phyloP scores from a whole-genome alignment of 2,113 vertebrate genomes.

The Poecile atricapillus region DNA sequence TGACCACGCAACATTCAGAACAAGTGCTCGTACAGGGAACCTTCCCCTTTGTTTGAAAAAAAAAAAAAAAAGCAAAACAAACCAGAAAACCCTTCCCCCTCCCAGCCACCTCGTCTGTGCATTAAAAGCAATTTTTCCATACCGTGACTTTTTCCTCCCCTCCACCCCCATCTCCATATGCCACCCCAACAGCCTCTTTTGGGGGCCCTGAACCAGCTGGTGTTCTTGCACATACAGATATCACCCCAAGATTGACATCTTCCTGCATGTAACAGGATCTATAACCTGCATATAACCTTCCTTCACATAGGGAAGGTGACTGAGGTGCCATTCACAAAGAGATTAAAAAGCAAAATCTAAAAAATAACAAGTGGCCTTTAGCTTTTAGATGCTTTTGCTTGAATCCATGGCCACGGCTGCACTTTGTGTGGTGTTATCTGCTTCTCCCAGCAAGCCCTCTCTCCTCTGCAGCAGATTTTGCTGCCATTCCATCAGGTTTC shows the following conservation, averaged over 20 bases:
- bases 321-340: background rate
- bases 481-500: background rate
- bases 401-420: rapidly evolving
- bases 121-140: background rate
- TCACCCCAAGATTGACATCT: background rate
- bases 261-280: background rate
- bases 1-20: conserved; percentile 53
- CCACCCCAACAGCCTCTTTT: background rate
- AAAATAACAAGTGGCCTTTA: background rate
- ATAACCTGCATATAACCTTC: too few species aligned
- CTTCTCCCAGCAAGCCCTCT: background rate
- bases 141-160: rapidly evolving
- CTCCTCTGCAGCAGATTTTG: background rate
- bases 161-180: background rate
- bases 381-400: background rate
- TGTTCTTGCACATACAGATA: background rate
- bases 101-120: background rate
- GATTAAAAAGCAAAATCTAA: background rate
- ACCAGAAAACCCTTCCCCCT: background rate
- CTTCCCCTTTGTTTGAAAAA: conserved; percentile 8
- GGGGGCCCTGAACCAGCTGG: background rate
- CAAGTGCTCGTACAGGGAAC: background rate
- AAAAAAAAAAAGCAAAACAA: background rate
- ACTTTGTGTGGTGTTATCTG: background rate
- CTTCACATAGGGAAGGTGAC: background rate